phyloP scores from a whole-genome alignment of 2,797 vertebrate genomes.

The Okamejei kenojei region DNA sequence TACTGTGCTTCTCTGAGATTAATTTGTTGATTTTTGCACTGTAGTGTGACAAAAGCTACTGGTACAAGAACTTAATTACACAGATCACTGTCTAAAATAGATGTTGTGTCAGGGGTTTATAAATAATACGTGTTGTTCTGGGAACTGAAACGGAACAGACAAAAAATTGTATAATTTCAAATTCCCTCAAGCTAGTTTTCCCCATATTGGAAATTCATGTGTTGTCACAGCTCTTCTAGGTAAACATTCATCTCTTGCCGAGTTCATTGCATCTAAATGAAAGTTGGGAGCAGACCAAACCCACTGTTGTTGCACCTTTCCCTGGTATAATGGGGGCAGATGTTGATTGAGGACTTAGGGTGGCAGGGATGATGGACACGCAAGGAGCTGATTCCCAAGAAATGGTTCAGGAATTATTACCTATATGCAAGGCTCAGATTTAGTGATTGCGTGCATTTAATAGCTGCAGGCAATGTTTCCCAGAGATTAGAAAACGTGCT shows the following conservation, averaged over 20 bases:
- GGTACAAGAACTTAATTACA: not conserved
- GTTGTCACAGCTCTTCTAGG: not conserved
- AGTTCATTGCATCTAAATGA: not conserved
- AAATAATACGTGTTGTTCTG: not conserved
- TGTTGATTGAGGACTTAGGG: too few species aligned
- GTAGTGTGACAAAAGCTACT: not conserved
- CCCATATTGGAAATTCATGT: not conserved
- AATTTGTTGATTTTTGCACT: not conserved
- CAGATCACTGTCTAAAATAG: not conserved
- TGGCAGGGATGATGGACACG: not conserved
- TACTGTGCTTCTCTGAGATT: not conserved
- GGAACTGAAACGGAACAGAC: conserved; percentile 7
- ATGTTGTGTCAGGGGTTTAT: not conserved
- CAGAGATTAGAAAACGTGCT: not conserved
- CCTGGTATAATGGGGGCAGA: not conserved
- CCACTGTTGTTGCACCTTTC: not conserved
- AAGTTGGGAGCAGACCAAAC: not conserved
- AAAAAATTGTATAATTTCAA: not conserved
- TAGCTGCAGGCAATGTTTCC: not conserved
- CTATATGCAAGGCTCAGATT: not conserved
- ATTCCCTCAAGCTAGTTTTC: not conserved
- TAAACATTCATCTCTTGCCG: not conserved
- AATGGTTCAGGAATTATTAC: not conserved
- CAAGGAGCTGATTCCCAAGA: not conserved
- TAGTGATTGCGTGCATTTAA: not conserved